A percentile compares a stretch with the other conserved stretches of the same genome.
Evolutionary conservation across 2,797 vertebrate species (phyloP).

Genomic region (Schizopygopsis pylzovi): DNA sequence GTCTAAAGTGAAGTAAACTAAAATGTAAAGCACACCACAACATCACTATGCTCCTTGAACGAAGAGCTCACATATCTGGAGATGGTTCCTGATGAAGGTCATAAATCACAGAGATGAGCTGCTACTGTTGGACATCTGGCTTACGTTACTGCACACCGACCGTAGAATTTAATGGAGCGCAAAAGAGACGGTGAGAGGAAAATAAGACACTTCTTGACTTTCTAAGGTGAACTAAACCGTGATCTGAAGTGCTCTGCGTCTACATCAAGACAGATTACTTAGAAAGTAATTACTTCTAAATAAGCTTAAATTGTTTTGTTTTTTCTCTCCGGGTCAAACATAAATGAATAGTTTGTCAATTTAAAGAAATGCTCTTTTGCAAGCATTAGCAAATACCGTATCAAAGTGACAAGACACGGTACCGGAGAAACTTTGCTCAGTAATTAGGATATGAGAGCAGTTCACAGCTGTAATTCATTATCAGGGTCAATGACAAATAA

Average conservation of each 20-base stretch:
- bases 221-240: background rate
- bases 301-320: background rate
- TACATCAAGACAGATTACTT: background rate
- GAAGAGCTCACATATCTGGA: constrained; percentile 20
- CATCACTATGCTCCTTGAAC: background rate
- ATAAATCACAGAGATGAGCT: constrained; percentile 56
- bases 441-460: background rate
- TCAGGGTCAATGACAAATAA: background rate
- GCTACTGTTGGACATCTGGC: constrained; percentile 71
- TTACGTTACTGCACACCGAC: constrained; percentile 54
- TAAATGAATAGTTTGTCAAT: background rate
- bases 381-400: background rate
- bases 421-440: background rate
- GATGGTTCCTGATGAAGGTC: background rate
- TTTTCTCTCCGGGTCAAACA: background rate
- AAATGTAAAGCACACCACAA: background rate
- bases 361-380: background rate
- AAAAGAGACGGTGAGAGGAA: background rate
- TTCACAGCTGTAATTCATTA: background rate
- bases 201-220: constrained; percentile 7
- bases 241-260: background rate
- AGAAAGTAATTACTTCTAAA: background rate
- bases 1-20: background rate
- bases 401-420: background rate
- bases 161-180: constrained; percentile 42